phyloP scores from a whole-genome alignment of 2,888 invertebrate genomes.

The Folsomia candida region DNA sequence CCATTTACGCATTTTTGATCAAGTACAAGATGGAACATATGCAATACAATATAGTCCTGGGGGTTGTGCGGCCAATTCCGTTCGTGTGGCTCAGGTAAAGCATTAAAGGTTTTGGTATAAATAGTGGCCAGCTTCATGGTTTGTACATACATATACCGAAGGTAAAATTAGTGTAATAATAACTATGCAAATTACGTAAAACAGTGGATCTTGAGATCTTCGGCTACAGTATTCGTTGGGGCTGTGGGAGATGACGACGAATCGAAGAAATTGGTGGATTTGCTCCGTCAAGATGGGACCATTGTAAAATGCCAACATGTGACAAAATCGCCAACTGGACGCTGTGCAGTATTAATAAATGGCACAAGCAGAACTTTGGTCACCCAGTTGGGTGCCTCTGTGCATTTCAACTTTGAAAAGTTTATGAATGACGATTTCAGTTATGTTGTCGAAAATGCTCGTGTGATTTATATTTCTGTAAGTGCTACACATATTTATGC shows the following conservation, averaged over 20 bases:
- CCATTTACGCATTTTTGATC: slow-evolving; percentile 9
- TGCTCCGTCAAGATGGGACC: slow-evolving; percentile 20
- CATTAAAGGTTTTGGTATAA: no score
- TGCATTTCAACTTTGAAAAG: slow-evolving; percentile 13
- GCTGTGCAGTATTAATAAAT: slow-evolving; percentile 21
- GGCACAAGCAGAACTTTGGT: slow-evolving; percentile 24
- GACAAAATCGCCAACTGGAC: slow-evolving; percentile 6
- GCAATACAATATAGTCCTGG: slow-evolving; percentile 13
- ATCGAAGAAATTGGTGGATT: slow-evolving; percentile 9
- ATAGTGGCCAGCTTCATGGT: no score
- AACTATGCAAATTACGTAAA: background rate
- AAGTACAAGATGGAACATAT: background rate
- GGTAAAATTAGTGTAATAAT: no score
- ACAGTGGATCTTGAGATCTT: slow-evolving; percentile 11
- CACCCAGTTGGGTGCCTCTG: slow-evolving; percentile 23
- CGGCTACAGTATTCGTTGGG: slow-evolving; percentile 14
- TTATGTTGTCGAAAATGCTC: background rate
- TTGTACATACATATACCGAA: no score
- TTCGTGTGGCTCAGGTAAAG: slow-evolving; percentile 24
- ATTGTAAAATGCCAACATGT: background rate
- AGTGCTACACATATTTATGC: background rate
- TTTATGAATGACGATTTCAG: slow-evolving; percentile 4
- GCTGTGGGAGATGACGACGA: slow-evolving; percentile 20
- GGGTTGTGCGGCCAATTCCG: slow-evolving; percentile 27
- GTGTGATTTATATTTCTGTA: slow-evolving; percentile 21